Evolutionary conservation across 2,888 invertebrate species (phyloP), one percentile per base, ranked within the genome.

Genomic region (Orthonevra nobilis): DNA sequence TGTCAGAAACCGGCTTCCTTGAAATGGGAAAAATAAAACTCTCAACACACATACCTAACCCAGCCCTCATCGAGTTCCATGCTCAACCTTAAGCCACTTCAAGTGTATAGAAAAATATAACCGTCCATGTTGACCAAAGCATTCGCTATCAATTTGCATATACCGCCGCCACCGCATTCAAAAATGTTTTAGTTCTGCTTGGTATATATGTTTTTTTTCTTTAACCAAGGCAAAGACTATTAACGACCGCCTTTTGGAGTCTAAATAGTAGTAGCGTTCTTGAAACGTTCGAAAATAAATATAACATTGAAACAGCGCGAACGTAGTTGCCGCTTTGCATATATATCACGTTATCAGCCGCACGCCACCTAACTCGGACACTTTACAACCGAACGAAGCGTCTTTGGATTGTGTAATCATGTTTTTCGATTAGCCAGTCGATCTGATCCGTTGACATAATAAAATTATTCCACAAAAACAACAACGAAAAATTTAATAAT

Each of bases 321-420:
- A 60, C 52, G n/a, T n/a, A 70, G 56, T 5, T 42, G 23, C 17
- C 52, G 52, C 60, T 48, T 66, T 60, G 77, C 64, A 77, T 77
- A 72, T 64, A 60, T 52, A 77, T 72, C 70, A 52, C 70, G 58
- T 77, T 77, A 72, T 77, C 77, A 77, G 40, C n/a, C 64, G 26
- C 23, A 36, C 54, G 50, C 50, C 20, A 32, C 63, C 28, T n/a
- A n/a, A 20, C 15, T 12, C 50, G 7, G 19, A 26, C 64, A 10
- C 19, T 7, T n/a, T 9, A 26, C 50, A 30, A 17, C 9, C 38
- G 23, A 4, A 32, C 2, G 23, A 14, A 36, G 10, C 28, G 1
- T 9, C 23, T 4, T 6, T 68, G 26, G 26, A 72, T 77, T 77
- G 64, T 66, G 72, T 48, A 77, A 77, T 48, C 15, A 14, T 36